Base-by-base conservation (phyloP, 2,888 invertebrate species). In the Mamestra brassicae region DNA sequence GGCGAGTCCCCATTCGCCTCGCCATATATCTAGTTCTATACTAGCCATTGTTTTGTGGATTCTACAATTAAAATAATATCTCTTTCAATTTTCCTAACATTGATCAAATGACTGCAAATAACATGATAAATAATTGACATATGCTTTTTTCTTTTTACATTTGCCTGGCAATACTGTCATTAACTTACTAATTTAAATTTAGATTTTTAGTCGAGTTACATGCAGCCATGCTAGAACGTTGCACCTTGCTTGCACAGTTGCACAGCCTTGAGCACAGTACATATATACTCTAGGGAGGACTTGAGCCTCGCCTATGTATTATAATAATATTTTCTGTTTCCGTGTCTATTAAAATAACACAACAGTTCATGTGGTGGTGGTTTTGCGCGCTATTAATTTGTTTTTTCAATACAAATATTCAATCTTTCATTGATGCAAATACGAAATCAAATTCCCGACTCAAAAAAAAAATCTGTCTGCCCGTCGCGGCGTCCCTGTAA, bases 1-100 rank as follows among this genome's bases (percentile, higher is more conserved):
- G 0, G 98, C 98, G 69, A 99, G 95, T 38, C 98, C 98, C 97
- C 98, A 99, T 93, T 98, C 98, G 36, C 98, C 98, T 90, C 98
- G 97, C 97, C 98, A 99, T 84, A 98, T 97, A 93, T 98, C 97
- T 85, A 99, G 94, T 92, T 97, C 96, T 92, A 96, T 96, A 87
- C 89, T 96, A 88, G 94, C 92, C 96, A 96, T 96, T 87, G 81
- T 60, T 85, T 75, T 77, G 10, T 72, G 65, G 69, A 79, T 71
- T 73, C n/a, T 79, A 67, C 67, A 78, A 66, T 68, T 78, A 76
- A 71, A 73, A 76, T 76, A 81, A 74, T 75, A 80, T 64, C 74
- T 76, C 65, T 78, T 71, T 71, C 68, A 85, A 86, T 87, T 86
- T 87, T 87, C 74, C 60, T 68, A 79, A 78, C 85, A 87, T 81